These are phyloP conservation scores for Falco novaeseelandiae DNA, from an alignment of 2,797 vertebrate species.

Conservation along the genomic window DNA sequence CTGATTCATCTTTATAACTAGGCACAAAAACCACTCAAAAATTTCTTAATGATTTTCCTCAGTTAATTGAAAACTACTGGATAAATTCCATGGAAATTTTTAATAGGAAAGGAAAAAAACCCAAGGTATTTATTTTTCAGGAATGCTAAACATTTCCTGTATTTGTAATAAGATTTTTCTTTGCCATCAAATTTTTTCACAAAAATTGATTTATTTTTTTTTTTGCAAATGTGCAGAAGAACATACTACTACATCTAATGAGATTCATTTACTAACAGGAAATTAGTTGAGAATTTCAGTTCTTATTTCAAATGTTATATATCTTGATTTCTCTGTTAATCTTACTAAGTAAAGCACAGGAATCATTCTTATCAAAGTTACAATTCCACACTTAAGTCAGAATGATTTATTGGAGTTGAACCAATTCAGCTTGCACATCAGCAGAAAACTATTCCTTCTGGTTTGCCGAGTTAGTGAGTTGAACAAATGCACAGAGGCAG, in stretches of 20 bases:
- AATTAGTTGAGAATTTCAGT: not conserved
- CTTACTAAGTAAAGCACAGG: not conserved
- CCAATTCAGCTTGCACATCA: not conserved
- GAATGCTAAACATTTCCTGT: not conserved
- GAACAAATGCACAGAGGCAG: not conserved
- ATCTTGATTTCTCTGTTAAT: not conserved
- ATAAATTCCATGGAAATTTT: not conserved
- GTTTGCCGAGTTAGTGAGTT: not conserved
- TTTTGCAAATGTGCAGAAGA: not conserved
- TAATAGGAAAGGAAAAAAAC: not conserved
- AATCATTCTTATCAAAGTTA: not conserved
- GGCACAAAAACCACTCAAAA: not conserved
- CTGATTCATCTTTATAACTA: not conserved
- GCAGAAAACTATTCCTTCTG: not conserved
- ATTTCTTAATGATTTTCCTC: not conserved
- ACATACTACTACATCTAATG: not conserved
- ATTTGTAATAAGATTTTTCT: not conserved
- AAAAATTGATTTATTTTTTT: not conserved
- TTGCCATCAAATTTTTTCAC: not conserved
- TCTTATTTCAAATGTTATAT: not conserved
- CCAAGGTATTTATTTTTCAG: not conserved
- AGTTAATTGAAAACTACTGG: not conserved
- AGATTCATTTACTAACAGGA: not conserved
- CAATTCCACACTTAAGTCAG: not conserved
- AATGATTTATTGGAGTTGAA: not conserved